Conservation (phyloP, 2,113 vertebrate genomes). For the Xenotilapia flavipinnis region DNA sequence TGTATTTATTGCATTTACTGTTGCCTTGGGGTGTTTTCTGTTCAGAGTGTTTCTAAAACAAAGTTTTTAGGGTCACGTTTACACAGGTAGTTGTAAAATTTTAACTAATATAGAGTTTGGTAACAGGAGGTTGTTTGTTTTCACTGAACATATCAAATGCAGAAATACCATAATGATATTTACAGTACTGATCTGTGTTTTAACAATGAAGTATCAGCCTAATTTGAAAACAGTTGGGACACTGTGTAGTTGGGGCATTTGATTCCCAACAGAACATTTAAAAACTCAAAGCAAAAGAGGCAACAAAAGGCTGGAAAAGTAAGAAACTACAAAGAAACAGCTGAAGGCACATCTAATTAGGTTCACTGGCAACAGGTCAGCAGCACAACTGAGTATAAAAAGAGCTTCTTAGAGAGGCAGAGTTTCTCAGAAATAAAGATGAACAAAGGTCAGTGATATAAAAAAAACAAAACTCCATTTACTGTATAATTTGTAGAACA, state of each 20-base stretch:
- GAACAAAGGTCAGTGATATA: background rate
- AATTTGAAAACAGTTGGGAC: fast-evolving
- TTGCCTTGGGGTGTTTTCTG: background rate
- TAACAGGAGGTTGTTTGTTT: background rate
- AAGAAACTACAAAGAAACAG: background rate
- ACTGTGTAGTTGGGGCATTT: background rate
- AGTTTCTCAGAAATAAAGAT: background rate
- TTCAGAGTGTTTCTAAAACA: background rate
- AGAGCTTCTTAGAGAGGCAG: background rate
- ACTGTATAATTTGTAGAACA: background rate
- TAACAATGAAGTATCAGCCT: background rate
- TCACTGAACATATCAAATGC: background rate
- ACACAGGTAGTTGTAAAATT: background rate
- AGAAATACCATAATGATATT: background rate
- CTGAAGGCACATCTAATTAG: background rate
- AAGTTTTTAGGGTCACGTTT: background rate
- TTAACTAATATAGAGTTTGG: background rate
- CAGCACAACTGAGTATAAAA: background rate
- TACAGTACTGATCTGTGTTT: background rate
- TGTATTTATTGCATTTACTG: conserved; percentile 23
- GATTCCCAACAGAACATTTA: background rate
- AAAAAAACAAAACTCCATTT: background rate
- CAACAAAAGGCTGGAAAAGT: background rate
- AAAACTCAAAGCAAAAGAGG: fast-evolving
- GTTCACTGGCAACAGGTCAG: background rate